Percentiles rank a stretch among this genome's conserved stretches.
These are phyloP conservation scores for Caenorhabditis drosophilae DNA, from an alignment of 2,888 invertebrate genomes.

Conservation along the genomic window DNA sequence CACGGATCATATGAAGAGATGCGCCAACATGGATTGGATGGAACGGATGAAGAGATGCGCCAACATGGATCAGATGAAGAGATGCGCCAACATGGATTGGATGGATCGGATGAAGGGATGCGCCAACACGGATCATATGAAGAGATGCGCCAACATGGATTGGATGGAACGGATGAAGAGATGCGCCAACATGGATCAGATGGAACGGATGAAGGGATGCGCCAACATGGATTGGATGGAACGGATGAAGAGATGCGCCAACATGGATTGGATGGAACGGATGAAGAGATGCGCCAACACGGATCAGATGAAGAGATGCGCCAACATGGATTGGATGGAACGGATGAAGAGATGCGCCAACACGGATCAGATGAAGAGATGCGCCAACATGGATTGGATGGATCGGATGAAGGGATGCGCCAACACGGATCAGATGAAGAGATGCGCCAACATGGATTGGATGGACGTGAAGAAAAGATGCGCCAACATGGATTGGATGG, in stretches of 20 bases:
- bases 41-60: too few relatives aligned
- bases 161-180: not conserved
- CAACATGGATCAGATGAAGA: not conserved
- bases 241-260: not conserved
- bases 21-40: too few relatives aligned
- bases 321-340: not conserved
- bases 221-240: not conserved
- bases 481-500: not conserved
- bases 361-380: not conserved
- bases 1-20: too few relatives aligned
- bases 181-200: not conserved
- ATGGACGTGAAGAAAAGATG: not conserved
- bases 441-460: not conserved
- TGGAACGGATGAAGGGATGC: not conserved
- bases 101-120: not conserved
- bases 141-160: not conserved
- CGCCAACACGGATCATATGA: not conserved
- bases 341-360: not conserved
- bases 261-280: not conserved
- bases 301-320: not conserved
- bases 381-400: not conserved
- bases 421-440: not conserved
- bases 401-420: not conserved
- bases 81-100: conserved; percentile 2
- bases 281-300: not conserved